Percentiles rank a stretch among this genome's conserved stretches.
Evolutionary conservation across 2,113 vertebrate species (phyloP).

Genomic region (Tychaedon coryphoeus): DNA sequence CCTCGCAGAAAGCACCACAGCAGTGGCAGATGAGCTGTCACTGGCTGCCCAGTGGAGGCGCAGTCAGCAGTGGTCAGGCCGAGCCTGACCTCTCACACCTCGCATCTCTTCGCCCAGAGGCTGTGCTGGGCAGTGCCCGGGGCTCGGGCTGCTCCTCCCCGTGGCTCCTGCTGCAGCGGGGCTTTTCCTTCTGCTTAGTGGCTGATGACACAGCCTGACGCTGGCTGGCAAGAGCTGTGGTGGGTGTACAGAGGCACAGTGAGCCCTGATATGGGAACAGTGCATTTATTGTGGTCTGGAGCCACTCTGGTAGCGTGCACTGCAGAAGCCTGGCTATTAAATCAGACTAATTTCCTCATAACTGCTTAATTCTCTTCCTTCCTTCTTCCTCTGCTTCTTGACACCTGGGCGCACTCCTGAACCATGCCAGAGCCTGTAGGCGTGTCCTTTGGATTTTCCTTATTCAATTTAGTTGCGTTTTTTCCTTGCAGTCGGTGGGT

Average conservation of each 20-base stretch:
- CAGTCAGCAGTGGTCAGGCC: fast-evolving
- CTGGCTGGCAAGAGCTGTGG: not conserved
- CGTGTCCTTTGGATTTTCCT: not conserved
- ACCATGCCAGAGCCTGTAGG: not conserved
- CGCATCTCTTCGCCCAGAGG: not conserved
- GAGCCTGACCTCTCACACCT: not conserved
- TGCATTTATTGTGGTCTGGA: conserved; percentile 14
- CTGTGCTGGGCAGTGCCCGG: not conserved
- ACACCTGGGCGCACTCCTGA: not conserved
- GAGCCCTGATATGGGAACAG: conserved; percentile 10
- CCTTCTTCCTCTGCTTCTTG: not conserved
- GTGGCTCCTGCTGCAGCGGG: not conserved
- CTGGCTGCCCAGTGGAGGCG: not conserved
- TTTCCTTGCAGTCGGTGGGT: not conserved
- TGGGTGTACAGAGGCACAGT: not conserved
- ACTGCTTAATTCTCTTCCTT: not conserved
- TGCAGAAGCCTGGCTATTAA: not conserved
- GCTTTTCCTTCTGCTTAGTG: not conserved
- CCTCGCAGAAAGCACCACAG: fast-evolving
- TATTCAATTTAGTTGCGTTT: not conserved
- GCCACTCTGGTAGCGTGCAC: not conserved
- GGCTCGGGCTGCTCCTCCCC: not conserved
- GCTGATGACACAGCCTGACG: not conserved
- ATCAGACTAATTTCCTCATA: conserved; percentile 4
- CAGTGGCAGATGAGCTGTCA: fast-evolving